A percentile compares a stretch with the other conserved stretches of the same genome.
Conservation (phyloP, 2,797 vertebrate genomes). For the Cyprinella venusta region DNA sequence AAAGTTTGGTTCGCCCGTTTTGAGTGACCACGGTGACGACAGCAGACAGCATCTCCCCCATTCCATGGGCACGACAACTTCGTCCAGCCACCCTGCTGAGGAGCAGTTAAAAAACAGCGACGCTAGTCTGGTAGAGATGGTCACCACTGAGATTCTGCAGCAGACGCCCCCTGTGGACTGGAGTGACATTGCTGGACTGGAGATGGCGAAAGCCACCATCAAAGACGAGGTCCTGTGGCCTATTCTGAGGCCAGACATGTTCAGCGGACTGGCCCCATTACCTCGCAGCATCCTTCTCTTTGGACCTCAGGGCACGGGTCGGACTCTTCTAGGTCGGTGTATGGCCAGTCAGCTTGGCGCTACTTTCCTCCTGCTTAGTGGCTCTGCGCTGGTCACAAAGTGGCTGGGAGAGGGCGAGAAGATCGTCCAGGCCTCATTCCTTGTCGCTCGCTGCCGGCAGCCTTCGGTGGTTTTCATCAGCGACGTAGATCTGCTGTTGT, state of each 20-base stretch:
- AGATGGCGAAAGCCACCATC: constrained; percentile 94
- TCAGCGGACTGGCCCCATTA: constrained; percentile 91
- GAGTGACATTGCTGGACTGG: constrained; percentile 97
- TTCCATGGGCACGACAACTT: constrained; percentile 90
- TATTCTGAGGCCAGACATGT: constrained; percentile 95
- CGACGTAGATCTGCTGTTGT: constrained; percentile 95
- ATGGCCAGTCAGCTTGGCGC: constrained; percentile 97
- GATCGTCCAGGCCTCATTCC: constrained; percentile 94
- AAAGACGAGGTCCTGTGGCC: constrained; percentile 99
- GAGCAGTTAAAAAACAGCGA: constrained; percentile 98
- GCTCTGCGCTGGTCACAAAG: constrained; percentile 94
- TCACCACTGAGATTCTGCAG: constrained; percentile 95
- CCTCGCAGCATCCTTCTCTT: constrained; percentile 98
- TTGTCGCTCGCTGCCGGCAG: constrained; percentile 95
- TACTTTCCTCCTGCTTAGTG: constrained; percentile 90
- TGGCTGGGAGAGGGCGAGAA: constrained; percentile 97
- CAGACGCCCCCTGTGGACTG: constrained; percentile 96
- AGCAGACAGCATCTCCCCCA: constrained; percentile 91
- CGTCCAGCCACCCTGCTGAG: constrained; percentile 92
- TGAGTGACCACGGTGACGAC: constrained; percentile 90
- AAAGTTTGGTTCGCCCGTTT: constrained; percentile 90
- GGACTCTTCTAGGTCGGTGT: constrained; percentile 94
- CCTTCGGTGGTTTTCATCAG: constrained; percentile 96
- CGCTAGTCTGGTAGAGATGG: constrained; percentile 93
- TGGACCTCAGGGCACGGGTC: constrained; percentile 97